A percentile compares a stretch with the other conserved stretches of the same genome.
phyloP scores from a whole-genome alignment of 2,797 vertebrate genomes.

The Lophius americanus region DNA sequence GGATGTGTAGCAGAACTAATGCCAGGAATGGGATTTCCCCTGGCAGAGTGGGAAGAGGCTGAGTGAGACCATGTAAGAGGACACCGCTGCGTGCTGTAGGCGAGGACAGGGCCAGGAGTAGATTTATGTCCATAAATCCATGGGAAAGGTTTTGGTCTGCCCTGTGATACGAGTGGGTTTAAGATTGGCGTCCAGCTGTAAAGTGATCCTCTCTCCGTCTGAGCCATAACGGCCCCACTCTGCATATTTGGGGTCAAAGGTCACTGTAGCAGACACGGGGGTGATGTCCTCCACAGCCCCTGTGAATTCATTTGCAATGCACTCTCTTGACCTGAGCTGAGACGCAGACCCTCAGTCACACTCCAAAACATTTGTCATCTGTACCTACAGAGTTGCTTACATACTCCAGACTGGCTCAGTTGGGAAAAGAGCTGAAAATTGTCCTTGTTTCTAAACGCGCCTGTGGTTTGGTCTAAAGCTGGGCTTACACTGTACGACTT shows the following conservation, averaged over 20 bases:
- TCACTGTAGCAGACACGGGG: slow-evolving; percentile 54
- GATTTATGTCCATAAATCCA: slow-evolving; percentile 81
- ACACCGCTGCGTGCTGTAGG: slow-evolving; percentile 68
- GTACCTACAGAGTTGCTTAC: slow-evolving; percentile 30
- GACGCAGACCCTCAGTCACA: slow-evolving; percentile 45
- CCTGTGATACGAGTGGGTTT: slow-evolving; percentile 71
- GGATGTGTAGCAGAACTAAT: slow-evolving; percentile 72
- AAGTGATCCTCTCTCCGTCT: slow-evolving; percentile 75
- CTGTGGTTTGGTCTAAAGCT: slow-evolving; percentile 14
- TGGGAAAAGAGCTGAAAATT: neutral
- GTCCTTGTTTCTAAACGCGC: slow-evolving; percentile 14
- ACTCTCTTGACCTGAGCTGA: slow-evolving; percentile 52
- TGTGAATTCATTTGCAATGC: slow-evolving; percentile 70
- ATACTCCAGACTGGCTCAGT: slow-evolving; percentile 3
- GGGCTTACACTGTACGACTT: no score
- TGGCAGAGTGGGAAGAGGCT: slow-evolving; percentile 55
- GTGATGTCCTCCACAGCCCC: slow-evolving; percentile 49
- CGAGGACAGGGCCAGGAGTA: slow-evolving; percentile 69
- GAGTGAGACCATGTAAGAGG: slow-evolving; percentile 70
- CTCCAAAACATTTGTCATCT: slow-evolving; percentile 42
- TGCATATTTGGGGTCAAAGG: slow-evolving; percentile 65
- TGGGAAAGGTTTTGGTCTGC: slow-evolving; percentile 75
- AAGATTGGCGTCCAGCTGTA: slow-evolving; percentile 77
- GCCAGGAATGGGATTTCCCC: slow-evolving; percentile 73
- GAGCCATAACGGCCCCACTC: slow-evolving; percentile 58